Evolutionary conservation across 2,797 vertebrate species (phyloP).

Genomic region (Gephyroberyx darwinii): DNA sequence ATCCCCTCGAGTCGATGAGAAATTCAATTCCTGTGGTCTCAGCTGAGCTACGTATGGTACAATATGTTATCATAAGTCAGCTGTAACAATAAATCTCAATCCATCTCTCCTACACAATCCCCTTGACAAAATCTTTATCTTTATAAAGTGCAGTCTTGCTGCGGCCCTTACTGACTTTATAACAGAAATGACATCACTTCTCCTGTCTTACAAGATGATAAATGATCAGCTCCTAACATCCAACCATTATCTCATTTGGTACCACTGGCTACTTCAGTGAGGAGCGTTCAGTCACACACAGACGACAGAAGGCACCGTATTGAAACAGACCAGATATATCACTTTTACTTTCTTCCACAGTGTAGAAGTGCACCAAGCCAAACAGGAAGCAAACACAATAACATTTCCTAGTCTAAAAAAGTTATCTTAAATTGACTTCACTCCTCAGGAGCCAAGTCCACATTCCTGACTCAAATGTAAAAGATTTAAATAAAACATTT

Average conservation of each 20-base stretch:
- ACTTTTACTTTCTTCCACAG: too few relatives aligned
- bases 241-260: not conserved
- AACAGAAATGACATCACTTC: not conserved
- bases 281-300: not conserved
- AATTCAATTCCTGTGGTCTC: not conserved
- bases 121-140: not conserved
- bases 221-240: not conserved
- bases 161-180: not conserved
- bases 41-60: not conserved
- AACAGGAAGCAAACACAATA: not conserved
- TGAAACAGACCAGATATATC: not conserved
- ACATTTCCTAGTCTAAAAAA: too few relatives aligned
- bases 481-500: not conserved
- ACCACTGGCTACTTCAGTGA: not conserved
- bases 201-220: not conserved
- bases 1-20: not conserved
- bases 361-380: not conserved
- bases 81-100: not conserved
- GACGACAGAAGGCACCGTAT: not conserved
- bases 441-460: not conserved
- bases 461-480: not conserved
- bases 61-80: not conserved
- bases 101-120: not conserved
- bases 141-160: not conserved
- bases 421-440: not conserved